Evolutionary conservation across 2,888 invertebrate species (phyloP).

Genomic region (Electrophaes corylata): DNA sequence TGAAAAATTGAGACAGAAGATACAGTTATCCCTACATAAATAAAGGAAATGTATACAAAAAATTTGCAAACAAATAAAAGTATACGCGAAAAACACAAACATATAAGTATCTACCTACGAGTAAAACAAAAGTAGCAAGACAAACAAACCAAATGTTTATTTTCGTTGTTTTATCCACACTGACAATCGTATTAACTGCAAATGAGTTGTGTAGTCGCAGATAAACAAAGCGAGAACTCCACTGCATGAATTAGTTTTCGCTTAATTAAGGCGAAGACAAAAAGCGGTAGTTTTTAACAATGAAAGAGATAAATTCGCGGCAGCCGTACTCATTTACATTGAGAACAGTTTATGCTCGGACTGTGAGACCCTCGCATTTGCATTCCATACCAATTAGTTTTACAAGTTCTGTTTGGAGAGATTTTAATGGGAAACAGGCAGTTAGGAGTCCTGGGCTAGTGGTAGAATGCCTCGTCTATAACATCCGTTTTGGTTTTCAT

Average conservation of each 20-base stretch:
- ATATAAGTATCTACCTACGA: no score
- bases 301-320: constrained; percentile 58
- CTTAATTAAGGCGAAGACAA: constrained; percentile 40
- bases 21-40: no score
- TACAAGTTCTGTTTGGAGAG: constrained; percentile 60
- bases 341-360: constrained; percentile 65
- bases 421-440: constrained; percentile 31
- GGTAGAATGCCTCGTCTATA: not conserved
- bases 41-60: no score
- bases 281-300: constrained; percentile 45
- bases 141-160: not conserved
- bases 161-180: constrained; percentile 3
- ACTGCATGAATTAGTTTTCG: constrained; percentile 39
- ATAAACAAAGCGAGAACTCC: constrained; percentile 36
- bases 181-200: constrained; percentile 16
- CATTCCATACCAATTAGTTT: constrained; percentile 76
- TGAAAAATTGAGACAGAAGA: no score
- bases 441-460: constrained; percentile 2
- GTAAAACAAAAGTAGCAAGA: no score
- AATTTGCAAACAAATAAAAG: no score
- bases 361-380: constrained; percentile 66
- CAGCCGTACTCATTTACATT: constrained; percentile 69
- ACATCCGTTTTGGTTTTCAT: no score
- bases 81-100: no score
- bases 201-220: constrained; percentile 21